Evolutionary conservation across 2,113 vertebrate genomes (phyloP), one percentile per base, ranked within the genome.

Genomic region (Lophotis ruficrista): DNA sequence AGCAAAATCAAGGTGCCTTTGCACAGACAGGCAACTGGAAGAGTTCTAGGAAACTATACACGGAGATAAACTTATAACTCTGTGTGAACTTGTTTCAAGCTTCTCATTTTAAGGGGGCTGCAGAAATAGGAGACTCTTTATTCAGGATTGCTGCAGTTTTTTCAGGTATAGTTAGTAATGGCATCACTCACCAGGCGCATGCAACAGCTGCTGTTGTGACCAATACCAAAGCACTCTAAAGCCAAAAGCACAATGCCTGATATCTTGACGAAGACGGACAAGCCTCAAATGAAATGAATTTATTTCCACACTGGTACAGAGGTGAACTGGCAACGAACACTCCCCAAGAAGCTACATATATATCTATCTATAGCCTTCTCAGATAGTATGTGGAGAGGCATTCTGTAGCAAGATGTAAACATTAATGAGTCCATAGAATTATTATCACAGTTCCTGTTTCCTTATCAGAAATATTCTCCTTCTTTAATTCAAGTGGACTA

Each of bases 171-270:
- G 20, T 54, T 66, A 65, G 6, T 8, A 37, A 61, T 12, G 20
- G 27, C 4, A 18, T 64, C 61, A n/a, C 13, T 58, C 35, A 19
- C 24, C 1, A 5, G 7, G 1, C 33, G 1, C 33, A 17, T 10
- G 12, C 0, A 2, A 66, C 51, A 84, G 27, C 16, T 69, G 58
- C n/a, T 83, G 7, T 58, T 84, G 56, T 68, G n/a, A 51, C 25
- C n/a, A 73, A 35, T 6, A 78, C 7, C 47, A 61, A 84, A 83
- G 22, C 18, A 43, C 18, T 83, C 23, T 9, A 31, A 57, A 47
- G 22, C 31, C 57, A 88, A 79, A 94, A 88, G 9, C 48, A 65
- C 43, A 38, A 20, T 11, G 62, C 23, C 2, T 45, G 37, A 48
- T 23, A 41, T 9, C 21, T 82, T 87, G 28, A 68, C 8, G 10